Evolutionary conservation across 1,140 invertebrate genomes (phyloP), one percentile per base, ranked within the genome.

Genomic region (Pomacea maculata): DNA sequence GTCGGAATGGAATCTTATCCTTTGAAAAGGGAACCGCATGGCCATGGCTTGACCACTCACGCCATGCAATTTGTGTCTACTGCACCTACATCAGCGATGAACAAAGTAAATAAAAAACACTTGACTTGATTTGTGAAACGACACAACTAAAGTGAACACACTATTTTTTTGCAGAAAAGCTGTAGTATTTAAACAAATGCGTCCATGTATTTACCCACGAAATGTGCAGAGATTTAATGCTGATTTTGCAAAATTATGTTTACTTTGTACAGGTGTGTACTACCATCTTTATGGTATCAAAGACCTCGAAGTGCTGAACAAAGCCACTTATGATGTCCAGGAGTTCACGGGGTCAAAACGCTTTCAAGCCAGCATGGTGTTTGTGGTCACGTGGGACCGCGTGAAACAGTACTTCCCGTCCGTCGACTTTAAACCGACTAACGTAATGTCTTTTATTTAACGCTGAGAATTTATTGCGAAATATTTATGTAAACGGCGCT

Each of bases 21-120:
- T n/a, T 75, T 57, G 52, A 55, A 21, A 75, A 57, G 12, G n/a
- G 57, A 8, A n/a, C n/a, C n/a, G 11, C 73, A 57, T 75, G 73
- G 73, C 73, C 73, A 1, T 17, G n/a, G 6, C 54, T 75, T 14
- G 52, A 52, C 14, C 0, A 12, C 17, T 21, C 7, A 1, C 1
- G 73, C 5, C 15, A 21, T 25, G 73, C n/a, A 1, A 25, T 75
- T 11, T 75, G 73, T 75, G 73, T n/a, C 17, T 75, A 75, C 73
- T 75, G 73, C 21, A 52, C 73, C 73, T 75, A 75, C 73, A 57
- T 75, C 54, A 55, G 55, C 73, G 57, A 75, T 54, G 15, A n/a
- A 1, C 52, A 75, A 52, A 11, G 21, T 21, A 52, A 45, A 45
- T 6, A 45, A 45, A 45, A 45, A 4, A 45, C 34, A 45, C 34